Evolutionary conservation across 2,113 vertebrate species (phyloP).

Genomic region (Cynopterus brachyotis): DNA sequence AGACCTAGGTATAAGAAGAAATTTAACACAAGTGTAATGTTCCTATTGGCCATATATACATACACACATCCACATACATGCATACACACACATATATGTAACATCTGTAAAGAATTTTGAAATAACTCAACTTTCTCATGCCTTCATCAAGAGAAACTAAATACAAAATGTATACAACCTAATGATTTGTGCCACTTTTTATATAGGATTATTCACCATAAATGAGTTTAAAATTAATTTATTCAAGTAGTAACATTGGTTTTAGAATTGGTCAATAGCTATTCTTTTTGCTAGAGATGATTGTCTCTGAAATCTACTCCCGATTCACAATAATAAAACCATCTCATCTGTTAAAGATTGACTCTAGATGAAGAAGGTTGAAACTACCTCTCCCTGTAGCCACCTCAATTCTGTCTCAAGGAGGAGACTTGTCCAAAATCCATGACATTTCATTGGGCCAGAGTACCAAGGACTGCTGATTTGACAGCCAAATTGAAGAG

Average conservation of each 20-base stretch:
- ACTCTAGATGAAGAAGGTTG: neutral
- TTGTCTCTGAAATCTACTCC: neutral
- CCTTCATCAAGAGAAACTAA: neutral
- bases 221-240: constrained; percentile 2
- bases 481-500: neutral
- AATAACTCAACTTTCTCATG: neutral
- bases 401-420: neutral
- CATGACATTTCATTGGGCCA: neutral
- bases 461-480: neutral
- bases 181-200: neutral
- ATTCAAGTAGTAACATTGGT: neutral
- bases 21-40: neutral
- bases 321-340: neutral
- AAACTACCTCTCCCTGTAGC: neutral
- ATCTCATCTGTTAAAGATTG: neutral
- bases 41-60: neutral
- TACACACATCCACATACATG: neutral
- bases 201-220: neutral
- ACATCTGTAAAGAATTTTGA: neutral
- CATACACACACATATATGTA: neutral
- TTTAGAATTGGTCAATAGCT: neutral
- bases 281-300: neutral
- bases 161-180: neutral
- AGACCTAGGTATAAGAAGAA: neutral
- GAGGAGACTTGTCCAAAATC: neutral